These are phyloP conservation scores for Rhamnusium bicolor DNA, from an alignment of 2,888 invertebrate species.

Conservation along the genomic window DNA sequence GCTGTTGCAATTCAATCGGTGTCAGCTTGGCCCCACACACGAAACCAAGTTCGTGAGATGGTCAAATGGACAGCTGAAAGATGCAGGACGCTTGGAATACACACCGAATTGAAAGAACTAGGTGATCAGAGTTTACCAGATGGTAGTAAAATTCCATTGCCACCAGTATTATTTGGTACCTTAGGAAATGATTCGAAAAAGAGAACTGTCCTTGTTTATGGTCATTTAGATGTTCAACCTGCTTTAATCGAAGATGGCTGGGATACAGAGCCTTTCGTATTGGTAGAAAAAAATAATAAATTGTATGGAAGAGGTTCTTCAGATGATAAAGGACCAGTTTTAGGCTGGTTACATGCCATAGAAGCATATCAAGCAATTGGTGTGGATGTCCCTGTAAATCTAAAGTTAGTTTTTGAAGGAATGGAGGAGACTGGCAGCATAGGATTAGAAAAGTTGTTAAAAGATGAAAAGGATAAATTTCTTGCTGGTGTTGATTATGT, in stretches of 20 bases:
- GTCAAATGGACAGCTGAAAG: constrained; percentile 82
- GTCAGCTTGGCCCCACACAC: constrained; percentile 88
- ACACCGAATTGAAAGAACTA: constrained; percentile 69
- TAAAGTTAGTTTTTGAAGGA: constrained; percentile 94
- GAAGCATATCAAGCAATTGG: constrained; percentile 85
- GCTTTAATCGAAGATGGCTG: constrained; percentile 94
- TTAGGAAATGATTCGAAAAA: constrained; percentile 88
- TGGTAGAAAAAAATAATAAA: constrained; percentile 90
- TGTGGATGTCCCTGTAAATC: constrained; percentile 77
- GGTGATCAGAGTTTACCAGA: constrained; percentile 83
- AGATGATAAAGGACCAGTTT: constrained; percentile 93
- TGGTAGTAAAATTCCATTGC: constrained; percentile 82
- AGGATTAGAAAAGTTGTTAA: constrained; percentile 89
- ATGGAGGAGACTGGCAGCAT: constrained; percentile 98
- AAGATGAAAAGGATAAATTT: constrained; percentile 81
- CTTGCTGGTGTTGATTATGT: constrained; percentile 90
- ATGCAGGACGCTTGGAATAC: constrained; percentile 70
- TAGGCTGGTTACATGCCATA: constrained; percentile 95
- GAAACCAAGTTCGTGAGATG: constrained; percentile 80
- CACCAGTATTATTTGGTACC: constrained; percentile 87
- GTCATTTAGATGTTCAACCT: constrained; percentile 98
- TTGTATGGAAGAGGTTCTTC: constrained; percentile 90
- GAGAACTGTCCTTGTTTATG: constrained; percentile 94
- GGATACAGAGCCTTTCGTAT: constrained; percentile 93
- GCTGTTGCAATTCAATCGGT: constrained; percentile 94